Evolutionary conservation across 2,888 invertebrate genomes (phyloP).

Genomic region (Scrobipalpa atriplicella): DNA sequence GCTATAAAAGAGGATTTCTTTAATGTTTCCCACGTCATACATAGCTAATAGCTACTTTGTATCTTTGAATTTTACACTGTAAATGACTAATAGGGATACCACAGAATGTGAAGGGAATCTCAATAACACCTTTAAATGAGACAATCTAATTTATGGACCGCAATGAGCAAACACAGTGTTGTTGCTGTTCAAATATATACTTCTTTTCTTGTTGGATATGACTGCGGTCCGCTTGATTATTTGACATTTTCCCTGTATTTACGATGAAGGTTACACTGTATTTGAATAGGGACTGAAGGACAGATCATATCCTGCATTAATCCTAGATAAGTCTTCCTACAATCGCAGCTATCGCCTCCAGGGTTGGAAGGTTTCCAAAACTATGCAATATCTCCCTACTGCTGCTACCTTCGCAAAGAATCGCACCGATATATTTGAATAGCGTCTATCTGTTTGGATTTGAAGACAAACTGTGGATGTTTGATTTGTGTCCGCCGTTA

Average conservation of each 20-base stretch:
- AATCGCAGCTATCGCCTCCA: neutral
- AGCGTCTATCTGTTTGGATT: conserved; percentile 3
- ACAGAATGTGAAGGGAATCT: no score
- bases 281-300: neutral
- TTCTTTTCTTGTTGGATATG: no score
- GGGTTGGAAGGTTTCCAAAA: conserved; percentile 21
- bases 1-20: conserved; percentile 1
- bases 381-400: conserved; percentile 23
- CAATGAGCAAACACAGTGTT: no score
- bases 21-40: neutral
- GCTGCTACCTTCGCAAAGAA: conserved; percentile 23
- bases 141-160: no score
- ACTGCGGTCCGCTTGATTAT: no score
- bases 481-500: neutral
- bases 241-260: no score
- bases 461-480: neutral
- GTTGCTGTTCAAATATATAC: no score
- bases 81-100: no score
- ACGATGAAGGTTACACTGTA: no score
- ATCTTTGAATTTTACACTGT: neutral
- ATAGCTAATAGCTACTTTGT: neutral
- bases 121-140: no score
- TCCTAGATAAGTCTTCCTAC: neutral
- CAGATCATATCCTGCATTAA: neutral
- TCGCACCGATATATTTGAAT: neutral